Evolutionary conservation across 2,888 invertebrate genomes (phyloP), one percentile per base, ranked within the genome.

Genomic region (Limnephilus lunatus): DNA sequence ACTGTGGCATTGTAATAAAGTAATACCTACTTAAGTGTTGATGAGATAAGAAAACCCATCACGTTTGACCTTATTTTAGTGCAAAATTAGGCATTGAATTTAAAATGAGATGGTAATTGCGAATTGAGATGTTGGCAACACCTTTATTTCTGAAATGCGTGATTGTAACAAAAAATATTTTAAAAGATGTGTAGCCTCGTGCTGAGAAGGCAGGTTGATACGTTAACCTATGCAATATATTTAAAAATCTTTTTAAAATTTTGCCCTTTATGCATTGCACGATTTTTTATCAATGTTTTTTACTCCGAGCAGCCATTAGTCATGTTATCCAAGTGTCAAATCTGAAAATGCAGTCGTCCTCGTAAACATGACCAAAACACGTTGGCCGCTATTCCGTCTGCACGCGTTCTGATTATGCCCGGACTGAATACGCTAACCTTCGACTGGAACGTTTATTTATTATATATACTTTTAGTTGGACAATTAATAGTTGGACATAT

Each of bases 281-380:
- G 89, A 88, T 35, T 81, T 35, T 81, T 30, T 35, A 81, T 39
- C 2, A 89, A 80, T 82, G 48, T 39, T 25, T 89, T 89, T 89
- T n/a, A 30, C 81, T 31, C 35, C 53, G 81, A 15, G 44, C 85
- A 12, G 39, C 90, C 80, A 83, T 81, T 44, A n/a, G 39, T 85
- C 82, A 83, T 85, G 85, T 90, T 83, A 85, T 90, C 83, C 85
- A 48, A 30, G 81, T 91, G 87, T 91, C 91, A 91, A 91, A 91
- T 91, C 53, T 48, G 81, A 88, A 91, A 81, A 91, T 87, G 87
- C 53, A 15, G 91, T 82, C 91, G 91, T 91, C 91, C 91, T 91
- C 91, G 91, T 81, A 91, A 91, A 91, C 87, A 91, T 88, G 81
- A 91, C 91, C 91, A 81, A 89, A 88, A 88, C 88, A 81, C 44